Percentiles rank a stretch among this genome's conserved stretches.
These are phyloP conservation scores for Schizotus pectinicornis DNA, from an alignment of 2,888 invertebrate genomes.

Conservation along the genomic window DNA sequence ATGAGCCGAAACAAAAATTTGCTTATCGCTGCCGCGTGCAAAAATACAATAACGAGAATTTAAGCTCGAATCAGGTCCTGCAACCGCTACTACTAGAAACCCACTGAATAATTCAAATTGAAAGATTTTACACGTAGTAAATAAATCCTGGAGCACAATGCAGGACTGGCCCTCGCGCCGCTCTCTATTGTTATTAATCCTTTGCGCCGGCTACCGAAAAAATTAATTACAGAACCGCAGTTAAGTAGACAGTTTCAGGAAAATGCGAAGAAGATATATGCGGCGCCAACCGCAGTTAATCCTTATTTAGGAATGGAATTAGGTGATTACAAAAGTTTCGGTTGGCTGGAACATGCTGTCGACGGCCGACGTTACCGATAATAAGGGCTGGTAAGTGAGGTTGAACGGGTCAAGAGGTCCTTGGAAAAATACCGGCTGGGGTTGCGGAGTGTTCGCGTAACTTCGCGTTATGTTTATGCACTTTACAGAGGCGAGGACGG, in stretches of 20 bases:
- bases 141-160: constrained; percentile 6
- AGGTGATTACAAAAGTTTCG: constrained; percentile 32
- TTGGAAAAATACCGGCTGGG: constrained; percentile 13
- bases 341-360: constrained; percentile 18
- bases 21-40: constrained; percentile 16
- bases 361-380: constrained; percentile 18
- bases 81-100: too few species aligned
- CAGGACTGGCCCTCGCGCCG: not conserved
- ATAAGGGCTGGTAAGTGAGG: constrained; percentile 11
- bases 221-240: constrained; percentile 20
- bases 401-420: constrained; percentile 1
- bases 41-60: not conserved
- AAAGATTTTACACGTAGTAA: not conserved
- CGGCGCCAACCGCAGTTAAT: constrained; percentile 29
- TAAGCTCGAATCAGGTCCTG: too few species aligned
- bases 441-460: not conserved
- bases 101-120: too few species aligned
- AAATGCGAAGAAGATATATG: constrained; percentile 24
- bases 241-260: constrained; percentile 22
- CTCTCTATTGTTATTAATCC: constrained; percentile 10
- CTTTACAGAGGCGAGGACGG: constrained; percentile 11
- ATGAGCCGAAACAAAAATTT: constrained; percentile 19
- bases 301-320: constrained; percentile 30
- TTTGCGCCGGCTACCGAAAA: constrained; percentile 17
- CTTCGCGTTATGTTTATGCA: constrained; percentile 10